Percentiles rank a stretch among this genome's conserved stretches.
Evolutionary conservation across 2,888 invertebrate genomes (phyloP).

Genomic region (Odontothrips loti): DNA sequence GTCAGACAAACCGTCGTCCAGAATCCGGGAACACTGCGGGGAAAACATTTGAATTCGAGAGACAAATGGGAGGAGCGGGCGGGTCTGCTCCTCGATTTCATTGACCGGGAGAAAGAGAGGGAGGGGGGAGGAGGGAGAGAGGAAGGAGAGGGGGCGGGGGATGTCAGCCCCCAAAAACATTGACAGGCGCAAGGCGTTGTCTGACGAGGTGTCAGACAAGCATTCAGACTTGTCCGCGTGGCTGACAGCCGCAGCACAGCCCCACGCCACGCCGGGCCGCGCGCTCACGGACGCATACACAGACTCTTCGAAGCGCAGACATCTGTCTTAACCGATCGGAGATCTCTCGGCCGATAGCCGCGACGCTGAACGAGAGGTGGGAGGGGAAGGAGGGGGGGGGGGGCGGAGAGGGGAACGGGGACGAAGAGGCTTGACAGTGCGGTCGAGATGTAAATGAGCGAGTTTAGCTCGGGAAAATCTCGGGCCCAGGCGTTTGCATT

Average conservation of each 20-base stretch:
- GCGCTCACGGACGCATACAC: neutral
- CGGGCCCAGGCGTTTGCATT: neutral
- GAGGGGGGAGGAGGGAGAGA: no score
- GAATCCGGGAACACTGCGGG: neutral
- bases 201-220: conserved; percentile 25
- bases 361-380: neutral
- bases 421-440: neutral
- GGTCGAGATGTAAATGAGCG: conserved; percentile 20
- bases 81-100: neutral
- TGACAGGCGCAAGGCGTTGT: conserved; percentile 8
- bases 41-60: neutral
- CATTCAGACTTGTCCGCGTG: conserved; percentile 23
- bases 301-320: conserved; percentile 17
- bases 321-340: conserved; percentile 26
- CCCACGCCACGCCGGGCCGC: neutral
- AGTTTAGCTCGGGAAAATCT: neutral
- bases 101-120: neutral
- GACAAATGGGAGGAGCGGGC: no score
- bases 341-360: conserved; percentile 14
- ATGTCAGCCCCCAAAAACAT: neutral
- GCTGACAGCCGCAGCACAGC: neutral
- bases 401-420: neutral
- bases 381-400: neutral
- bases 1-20: neutral
- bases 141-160: neutral